These are phyloP conservation scores for Clarias laeviceps DNA, from an alignment of 2,797 vertebrate species.

Conservation along the genomic window DNA sequence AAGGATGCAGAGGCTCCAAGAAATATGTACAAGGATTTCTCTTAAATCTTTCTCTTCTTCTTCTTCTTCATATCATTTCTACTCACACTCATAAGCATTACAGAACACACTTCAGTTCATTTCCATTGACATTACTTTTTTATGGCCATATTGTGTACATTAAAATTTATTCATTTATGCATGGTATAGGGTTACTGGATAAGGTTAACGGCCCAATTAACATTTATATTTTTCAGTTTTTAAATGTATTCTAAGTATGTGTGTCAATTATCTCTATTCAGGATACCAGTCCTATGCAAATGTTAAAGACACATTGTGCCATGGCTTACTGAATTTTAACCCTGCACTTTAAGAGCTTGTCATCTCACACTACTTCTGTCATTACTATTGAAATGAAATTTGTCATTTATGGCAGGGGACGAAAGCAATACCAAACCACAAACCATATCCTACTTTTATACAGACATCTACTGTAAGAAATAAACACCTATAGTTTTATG, in stretches of 20 bases:
- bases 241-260: conserved; percentile 33
- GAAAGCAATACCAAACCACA: not conserved
- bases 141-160: not conserved
- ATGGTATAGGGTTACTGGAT: conserved; percentile 14
- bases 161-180: conserved; percentile 29
- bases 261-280: conserved; percentile 34
- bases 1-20: not conserved
- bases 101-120: not conserved
- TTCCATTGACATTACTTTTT: not conserved
- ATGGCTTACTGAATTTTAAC: not conserved
- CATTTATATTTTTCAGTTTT: conserved; percentile 47
- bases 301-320: not conserved
- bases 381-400: conserved; percentile 8
- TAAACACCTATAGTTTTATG: too few species aligned
- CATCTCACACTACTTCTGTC: not conserved
- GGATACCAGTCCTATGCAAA: conserved; percentile 13
- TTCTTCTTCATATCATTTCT: not conserved
- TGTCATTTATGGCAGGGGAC: not conserved
- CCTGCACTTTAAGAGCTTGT: conserved; percentile 6
- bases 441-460: not conserved
- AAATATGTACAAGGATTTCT: not conserved
- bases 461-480: too few species aligned
- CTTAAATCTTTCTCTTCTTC: not conserved
- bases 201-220: conserved; percentile 56
- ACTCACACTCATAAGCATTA: not conserved